phyloP scores from a whole-genome alignment of 2,113 vertebrate genomes.

The Mustela lutreola region DNA sequence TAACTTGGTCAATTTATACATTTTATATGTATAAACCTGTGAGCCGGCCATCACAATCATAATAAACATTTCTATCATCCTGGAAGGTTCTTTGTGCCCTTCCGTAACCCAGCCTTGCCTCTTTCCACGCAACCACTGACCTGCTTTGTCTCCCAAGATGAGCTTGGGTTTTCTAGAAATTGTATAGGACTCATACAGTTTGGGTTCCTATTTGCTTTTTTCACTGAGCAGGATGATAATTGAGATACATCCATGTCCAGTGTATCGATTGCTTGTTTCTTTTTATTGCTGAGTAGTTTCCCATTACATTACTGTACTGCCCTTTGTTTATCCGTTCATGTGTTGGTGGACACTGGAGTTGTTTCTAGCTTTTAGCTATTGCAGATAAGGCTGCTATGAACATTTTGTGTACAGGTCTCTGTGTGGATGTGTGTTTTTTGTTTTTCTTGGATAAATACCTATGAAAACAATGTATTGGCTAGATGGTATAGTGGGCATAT shows the following conservation, averaged over 20 bases:
- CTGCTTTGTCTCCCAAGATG: not conserved
- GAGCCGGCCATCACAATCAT: not conserved
- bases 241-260: not conserved
- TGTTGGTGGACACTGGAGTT: not conserved
- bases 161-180: slow-evolving; percentile 14
- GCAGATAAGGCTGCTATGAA: not conserved
- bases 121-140: not conserved
- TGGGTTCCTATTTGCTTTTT: not conserved
- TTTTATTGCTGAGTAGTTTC: not conserved
- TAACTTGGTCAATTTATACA: not conserved
- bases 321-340: not conserved
- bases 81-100: not conserved
- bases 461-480: not conserved
- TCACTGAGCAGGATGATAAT: not conserved
- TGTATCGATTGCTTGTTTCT: not conserved
- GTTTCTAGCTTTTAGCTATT: not conserved
- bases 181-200: not conserved
- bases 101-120: not conserved
- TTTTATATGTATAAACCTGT: not conserved
- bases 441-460: slow-evolving; percentile 1
- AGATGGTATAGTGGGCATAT: not conserved
- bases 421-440: not conserved
- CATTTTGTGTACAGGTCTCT: not conserved
- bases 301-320: not conserved
- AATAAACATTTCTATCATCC: not conserved